Conservation (phyloP, 2,888 invertebrate species). For the Cancer borealis region DNA sequence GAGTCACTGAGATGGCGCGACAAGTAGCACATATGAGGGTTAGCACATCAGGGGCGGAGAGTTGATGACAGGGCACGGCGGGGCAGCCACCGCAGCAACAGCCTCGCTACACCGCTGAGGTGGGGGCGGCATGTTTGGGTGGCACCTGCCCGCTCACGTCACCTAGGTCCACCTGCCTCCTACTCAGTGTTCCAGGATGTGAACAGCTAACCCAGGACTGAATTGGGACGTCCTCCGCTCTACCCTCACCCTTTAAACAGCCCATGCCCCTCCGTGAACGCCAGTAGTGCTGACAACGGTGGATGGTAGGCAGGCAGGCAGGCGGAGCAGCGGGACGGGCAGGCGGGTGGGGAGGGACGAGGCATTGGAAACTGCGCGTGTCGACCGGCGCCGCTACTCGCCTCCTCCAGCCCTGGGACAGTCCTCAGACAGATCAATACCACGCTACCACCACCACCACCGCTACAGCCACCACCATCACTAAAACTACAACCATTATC, state of each 20-base stretch:
- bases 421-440: slow-evolving; percentile 57
- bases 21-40: background rate
- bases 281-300: background rate
- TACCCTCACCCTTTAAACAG: background rate
- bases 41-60: slow-evolving; percentile 2
- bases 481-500: slow-evolving; percentile 41
- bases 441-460: slow-evolving; percentile 15
- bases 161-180: background rate
- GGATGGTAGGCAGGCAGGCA: slow-evolving; percentile 44
- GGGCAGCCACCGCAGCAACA: slow-evolving; percentile 38
- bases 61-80: slow-evolving; percentile 25
- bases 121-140: slow-evolving; percentile 31
- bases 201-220: background rate
- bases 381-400: slow-evolving; percentile 39
- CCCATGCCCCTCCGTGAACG: slow-evolving; percentile 25
- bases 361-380: slow-evolving; percentile 44
- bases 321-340: slow-evolving; percentile 15
- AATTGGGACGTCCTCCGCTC: background rate
- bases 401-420: slow-evolving; percentile 46
- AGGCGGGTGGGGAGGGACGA: slow-evolving; percentile 39
- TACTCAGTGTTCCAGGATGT: background rate
- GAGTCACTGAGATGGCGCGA: slow-evolving; percentile 23
- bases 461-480: slow-evolving; percentile 8
- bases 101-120: slow-evolving; percentile 18
- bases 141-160: background rate